Percentiles rank a stretch among this genome's conserved stretches.
Evolutionary conservation across 2,113 vertebrate genomes (phyloP).

Genomic region (Menidia beryllina): DNA sequence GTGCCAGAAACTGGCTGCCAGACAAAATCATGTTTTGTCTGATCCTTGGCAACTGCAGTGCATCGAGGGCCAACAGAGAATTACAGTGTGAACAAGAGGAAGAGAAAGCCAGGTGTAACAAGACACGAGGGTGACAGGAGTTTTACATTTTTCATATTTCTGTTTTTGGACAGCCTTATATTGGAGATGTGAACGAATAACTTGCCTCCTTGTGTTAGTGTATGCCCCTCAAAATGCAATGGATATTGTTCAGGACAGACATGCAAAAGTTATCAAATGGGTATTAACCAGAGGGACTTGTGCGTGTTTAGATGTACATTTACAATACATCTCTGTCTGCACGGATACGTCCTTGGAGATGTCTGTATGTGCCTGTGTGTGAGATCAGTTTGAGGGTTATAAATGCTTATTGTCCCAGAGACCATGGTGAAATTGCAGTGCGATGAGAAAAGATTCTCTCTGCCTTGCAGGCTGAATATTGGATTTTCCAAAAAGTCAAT

Average conservation of each 20-base stretch:
- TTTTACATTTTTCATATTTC: neutral
- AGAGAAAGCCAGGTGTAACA: constrained; percentile 40
- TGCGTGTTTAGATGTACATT: constrained; percentile 2
- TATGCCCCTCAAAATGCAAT: neutral
- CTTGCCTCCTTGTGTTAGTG: neutral
- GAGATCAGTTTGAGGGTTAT: constrained; percentile 66
- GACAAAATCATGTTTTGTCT: constrained; percentile 76
- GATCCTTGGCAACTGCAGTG: constrained; percentile 57
- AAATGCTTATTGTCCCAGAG: constrained; percentile 77
- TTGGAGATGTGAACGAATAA: neutral
- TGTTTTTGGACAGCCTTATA: neutral
- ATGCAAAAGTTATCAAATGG: constrained; percentile 2
- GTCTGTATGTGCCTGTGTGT: constrained; percentile 16
- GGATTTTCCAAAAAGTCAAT: constrained; percentile 85
- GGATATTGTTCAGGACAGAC: neutral
- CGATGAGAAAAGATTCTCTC: constrained; percentile 70
- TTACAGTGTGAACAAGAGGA: constrained; percentile 61
- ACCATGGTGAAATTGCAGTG: constrained; percentile 75
- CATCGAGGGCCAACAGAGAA: constrained; percentile 53
- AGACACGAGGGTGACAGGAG: constrained; percentile 19
- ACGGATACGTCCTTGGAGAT: constrained; percentile 24
- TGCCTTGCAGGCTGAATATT: constrained; percentile 82
- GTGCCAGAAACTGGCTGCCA: constrained; percentile 69
- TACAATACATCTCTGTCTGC: constrained; percentile 21
- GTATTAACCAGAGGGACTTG: neutral